Evolutionary conservation across 2,888 invertebrate species (phyloP), one percentile per base, ranked within the genome.

Genomic region (Cosmia pyralina): DNA sequence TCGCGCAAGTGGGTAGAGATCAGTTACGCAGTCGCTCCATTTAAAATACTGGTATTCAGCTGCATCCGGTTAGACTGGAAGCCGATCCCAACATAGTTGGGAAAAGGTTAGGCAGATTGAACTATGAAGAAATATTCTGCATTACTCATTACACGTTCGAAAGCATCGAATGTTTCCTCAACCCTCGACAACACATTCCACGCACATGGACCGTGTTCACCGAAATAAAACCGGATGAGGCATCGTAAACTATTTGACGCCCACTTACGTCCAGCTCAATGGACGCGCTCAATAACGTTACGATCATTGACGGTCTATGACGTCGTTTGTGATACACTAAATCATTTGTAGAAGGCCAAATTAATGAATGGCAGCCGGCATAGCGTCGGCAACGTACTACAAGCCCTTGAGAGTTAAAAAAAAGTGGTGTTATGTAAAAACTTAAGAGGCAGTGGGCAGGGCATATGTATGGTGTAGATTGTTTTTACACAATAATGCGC

Each of bases 291-390:
- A 66, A 79, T 60, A 65, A 55, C 41, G 75, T 80, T 80, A 83
- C 81, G 81, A 80, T 62, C 80, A 83, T 69, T 79, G 81, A 81
- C 59, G 55, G 65, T 41, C 58, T 59, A 69, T 84, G 77, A 84
- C 77, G 81, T 71, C 46, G 19, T 48, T 76, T 19, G 66, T 17
- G 28, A 48, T 15, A 28, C 3, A 17, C 15, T 13, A 66, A 59
- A n/a, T 8, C 34, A 22, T 4, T n/a, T 38, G 19, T 17, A 75
- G 67, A 75, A 75, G 67, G 57, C 4, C 4, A 34, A 79, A 22
- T 66, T 34, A 41, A 44, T 55, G 19, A 44, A n/a, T 34, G 28
- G 19, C 0, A 53, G 1, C 2, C 0, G 1, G 4, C 4, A 15
- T 38, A n/a, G 15, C 7, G 28, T 28, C 4, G 19, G 46, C 1